Evolutionary conservation across 92 coral and sea anemone genomes (phyloP), one percentile per base, ranked within the genome.

Genomic region (Hydrozoanthus gracilis): DNA sequence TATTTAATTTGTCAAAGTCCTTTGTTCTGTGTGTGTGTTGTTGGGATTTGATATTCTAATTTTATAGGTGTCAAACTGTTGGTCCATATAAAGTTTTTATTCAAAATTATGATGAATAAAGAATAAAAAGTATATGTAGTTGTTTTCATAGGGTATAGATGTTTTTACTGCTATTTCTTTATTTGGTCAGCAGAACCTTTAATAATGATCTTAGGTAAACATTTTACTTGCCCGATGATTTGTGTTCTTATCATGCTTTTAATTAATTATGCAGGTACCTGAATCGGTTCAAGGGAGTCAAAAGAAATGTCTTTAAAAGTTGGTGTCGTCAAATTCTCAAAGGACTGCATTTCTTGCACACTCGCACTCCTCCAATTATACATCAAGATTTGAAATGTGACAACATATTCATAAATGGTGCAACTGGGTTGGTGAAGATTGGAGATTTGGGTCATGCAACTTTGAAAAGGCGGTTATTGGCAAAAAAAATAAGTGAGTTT

Each of bases 381-480:
- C 99, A 97, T 83, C 92, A 98, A 5, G 99, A 97, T 76, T 92
- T 97, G 52, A 97, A 97, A 77, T 97, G 99, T 83, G 99, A 97
- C 92, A 97, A 97, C 87, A 97, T 97, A 79, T 97, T 97, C 69
- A 93, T 97, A 46, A 97, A 97, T 89, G 99, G 99, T 5, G 93
- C 98, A 56, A 97, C 99, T 67, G 99, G 99, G 47, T 87, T 97
- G 90, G 98, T 97, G 6, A 97, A 97, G 86, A 95, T 97, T 78
- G 99, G 99, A 62, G 99, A 97, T 62, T 90, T 97, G 88, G 99
- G 99, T 49, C 95, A 95, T 62, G 99, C 99, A 52, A 97, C 99
- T 18, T 71, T 97, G 55, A 97, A 97, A 90, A 97, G 95, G 91
- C 91, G 94, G 54, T 97, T 98, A n/a, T 97, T 95, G 89, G 99